These are phyloP conservation scores for Sthenelais limicola DNA, from an alignment of 2,888 invertebrate genomes.

Conservation along the genomic window DNA sequence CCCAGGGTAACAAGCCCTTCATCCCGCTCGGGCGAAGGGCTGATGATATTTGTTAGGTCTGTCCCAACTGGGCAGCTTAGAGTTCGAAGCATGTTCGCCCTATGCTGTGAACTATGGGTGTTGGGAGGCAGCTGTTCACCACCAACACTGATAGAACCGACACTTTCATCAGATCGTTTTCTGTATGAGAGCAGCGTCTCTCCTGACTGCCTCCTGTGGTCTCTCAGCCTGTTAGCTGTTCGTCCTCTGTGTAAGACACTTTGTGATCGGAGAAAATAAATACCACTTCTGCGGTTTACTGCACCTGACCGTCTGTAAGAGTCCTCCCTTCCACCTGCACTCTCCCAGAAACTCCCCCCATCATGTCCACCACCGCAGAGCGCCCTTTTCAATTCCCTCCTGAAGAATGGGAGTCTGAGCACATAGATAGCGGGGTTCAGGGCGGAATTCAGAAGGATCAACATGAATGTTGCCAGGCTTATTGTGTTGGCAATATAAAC, in stretches of 20 bases:
- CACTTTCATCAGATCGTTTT: conserved; percentile 22
- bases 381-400: conserved; percentile 9
- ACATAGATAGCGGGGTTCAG: conserved; percentile 37
- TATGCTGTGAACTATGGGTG: no score
- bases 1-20: no score
- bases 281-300: conserved; percentile 1
- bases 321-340: background rate
- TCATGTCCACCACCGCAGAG: background rate
- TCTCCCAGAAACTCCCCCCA: conserved; percentile 15
- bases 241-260: conserved; percentile 25
- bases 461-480: conserved; percentile 23
- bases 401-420: conserved; percentile 12
- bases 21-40: no score
- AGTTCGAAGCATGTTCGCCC: no score
- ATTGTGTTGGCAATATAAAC: conserved; percentile 3
- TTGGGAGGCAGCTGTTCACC: no score
- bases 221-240: background rate
- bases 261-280: conserved; percentile 30
- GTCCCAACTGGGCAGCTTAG: no score
- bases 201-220: conserved; percentile 20
- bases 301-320: conserved; percentile 2
- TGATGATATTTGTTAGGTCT: no score
- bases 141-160: background rate
- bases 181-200: conserved; percentile 13
- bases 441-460: conserved; percentile 34